Conservation (phyloP, 2,888 invertebrate species). For the Mactromeris polynyma region DNA sequence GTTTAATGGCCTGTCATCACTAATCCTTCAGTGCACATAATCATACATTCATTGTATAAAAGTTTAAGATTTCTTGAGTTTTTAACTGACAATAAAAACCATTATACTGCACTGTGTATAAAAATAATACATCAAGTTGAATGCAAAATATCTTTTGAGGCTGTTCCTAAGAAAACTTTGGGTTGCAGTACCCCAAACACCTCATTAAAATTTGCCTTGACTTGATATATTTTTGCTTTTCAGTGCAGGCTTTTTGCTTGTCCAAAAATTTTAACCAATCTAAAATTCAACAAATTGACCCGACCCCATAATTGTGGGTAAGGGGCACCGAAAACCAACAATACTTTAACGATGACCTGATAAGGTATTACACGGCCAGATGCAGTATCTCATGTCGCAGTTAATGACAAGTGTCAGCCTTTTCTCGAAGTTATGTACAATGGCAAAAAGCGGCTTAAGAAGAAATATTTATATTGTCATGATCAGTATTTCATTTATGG, state of each 20-base stretch:
- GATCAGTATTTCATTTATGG: background rate
- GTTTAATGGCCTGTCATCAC: background rate
- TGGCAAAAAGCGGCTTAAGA: background rate
- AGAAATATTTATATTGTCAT: background rate
- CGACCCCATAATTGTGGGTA: too few relatives aligned
- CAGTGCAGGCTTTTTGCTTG: too few relatives aligned
- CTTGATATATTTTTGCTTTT: too few relatives aligned
- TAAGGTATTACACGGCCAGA: background rate
- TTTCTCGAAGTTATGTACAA: background rate
- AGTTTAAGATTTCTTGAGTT: background rate
- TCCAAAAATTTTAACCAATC: too few relatives aligned
- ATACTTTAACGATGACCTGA: too few relatives aligned
- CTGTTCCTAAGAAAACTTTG: too few relatives aligned
- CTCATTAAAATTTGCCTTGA: too few relatives aligned
- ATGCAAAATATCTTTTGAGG: background rate
- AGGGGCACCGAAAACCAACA: too few relatives aligned
- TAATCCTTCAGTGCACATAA: background rate
- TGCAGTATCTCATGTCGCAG: background rate
- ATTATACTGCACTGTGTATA: background rate
- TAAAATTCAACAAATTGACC: too few relatives aligned
- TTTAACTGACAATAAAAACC: background rate
- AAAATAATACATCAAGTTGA: background rate
- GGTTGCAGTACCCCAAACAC: too few relatives aligned
- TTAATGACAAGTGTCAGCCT: conserved; percentile 3
- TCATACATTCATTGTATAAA: background rate